These are phyloP conservation scores for Steromphala cineraria DNA, from an alignment of 2,888 invertebrate species.

Conservation along the genomic window DNA sequence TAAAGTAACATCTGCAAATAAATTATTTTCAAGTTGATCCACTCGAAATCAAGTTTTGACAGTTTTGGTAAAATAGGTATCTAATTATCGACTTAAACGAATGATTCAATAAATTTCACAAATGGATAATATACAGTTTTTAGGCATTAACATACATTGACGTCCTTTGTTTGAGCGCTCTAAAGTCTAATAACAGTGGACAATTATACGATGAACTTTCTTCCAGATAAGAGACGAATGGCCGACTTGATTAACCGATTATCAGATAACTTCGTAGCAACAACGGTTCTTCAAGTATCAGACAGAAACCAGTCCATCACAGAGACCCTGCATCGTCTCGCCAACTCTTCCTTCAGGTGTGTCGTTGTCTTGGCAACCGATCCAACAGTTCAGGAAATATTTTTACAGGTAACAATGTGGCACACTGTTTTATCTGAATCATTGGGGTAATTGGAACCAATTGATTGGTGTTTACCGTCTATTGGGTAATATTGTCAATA, in stretches of 20 bases:
- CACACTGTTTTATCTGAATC: no score
- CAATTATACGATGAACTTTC: background rate
- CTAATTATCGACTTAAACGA: no score
- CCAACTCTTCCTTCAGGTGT: background rate
- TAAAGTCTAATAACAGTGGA: background rate
- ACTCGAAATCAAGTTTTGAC: no score
- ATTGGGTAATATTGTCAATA: no score
- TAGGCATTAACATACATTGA: no score
- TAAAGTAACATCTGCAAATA: no score
- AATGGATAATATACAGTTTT: no score
- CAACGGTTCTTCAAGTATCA: background rate
- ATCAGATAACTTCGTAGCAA: background rate
- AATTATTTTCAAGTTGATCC: no score
- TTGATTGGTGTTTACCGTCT: no score
- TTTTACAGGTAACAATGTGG: constrained; percentile 7
- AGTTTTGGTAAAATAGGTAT: no score
- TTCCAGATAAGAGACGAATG: background rate
- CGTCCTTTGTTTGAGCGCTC: background rate
- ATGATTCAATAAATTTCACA: no score
- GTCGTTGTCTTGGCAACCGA: background rate
- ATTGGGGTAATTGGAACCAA: no score
- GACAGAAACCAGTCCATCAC: background rate
- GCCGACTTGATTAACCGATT: background rate
- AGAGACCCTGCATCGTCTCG: background rate
- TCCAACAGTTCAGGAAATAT: background rate